A percentile compares a stretch with the other conserved stretches of the same genome.
These are phyloP conservation scores for Coryphaenoides rupestris DNA, from an alignment of 2,113 vertebrate genomes.

Conservation along the genomic window DNA sequence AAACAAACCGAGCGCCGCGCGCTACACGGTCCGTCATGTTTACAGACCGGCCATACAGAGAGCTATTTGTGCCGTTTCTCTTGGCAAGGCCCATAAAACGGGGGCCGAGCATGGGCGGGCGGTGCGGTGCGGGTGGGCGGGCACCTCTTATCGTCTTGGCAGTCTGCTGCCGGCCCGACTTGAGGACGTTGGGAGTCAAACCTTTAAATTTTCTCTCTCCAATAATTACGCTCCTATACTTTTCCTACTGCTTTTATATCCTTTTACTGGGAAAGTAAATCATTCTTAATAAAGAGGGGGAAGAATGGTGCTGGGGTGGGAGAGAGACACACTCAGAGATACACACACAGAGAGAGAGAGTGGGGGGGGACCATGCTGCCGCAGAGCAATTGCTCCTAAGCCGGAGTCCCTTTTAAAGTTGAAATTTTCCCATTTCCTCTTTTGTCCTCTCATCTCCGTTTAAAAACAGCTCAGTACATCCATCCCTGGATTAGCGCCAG, in stretches of 20 bases:
- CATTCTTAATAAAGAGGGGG: slow-evolving; percentile 77
- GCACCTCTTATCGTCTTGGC: slow-evolving; percentile 65
- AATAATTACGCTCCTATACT: slow-evolving; percentile 76
- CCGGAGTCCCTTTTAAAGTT: slow-evolving; percentile 65
- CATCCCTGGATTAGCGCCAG: slow-evolving; percentile 70
- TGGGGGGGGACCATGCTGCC: slow-evolving; percentile 24
- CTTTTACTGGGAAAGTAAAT: slow-evolving; percentile 79
- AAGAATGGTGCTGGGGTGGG: slow-evolving; percentile 69
- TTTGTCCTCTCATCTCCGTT: slow-evolving; percentile 68
- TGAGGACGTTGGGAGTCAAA: slow-evolving; percentile 78
- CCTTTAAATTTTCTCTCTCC: slow-evolving; percentile 77
- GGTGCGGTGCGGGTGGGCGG: slow-evolving; percentile 50
- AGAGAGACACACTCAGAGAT: slow-evolving; percentile 47
- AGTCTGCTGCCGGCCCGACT: slow-evolving; percentile 69
- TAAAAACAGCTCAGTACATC: slow-evolving; percentile 67
- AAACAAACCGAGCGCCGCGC: slow-evolving; percentile 63
- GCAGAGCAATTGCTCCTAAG: slow-evolving; percentile 55
- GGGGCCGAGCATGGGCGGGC: slow-evolving; percentile 53
- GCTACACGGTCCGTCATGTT: slow-evolving; percentile 70
- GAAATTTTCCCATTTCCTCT: slow-evolving; percentile 64
- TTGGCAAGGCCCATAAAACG: slow-evolving; percentile 71
- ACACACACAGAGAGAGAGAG: too few relatives aligned
- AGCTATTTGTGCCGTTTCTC: slow-evolving; percentile 63
- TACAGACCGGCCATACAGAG: slow-evolving; percentile 62
- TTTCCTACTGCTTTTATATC: slow-evolving; percentile 81